A percentile compares a stretch with the other conserved stretches of the same genome.
Conservation (phyloP, 2,797 vertebrate species). For the Tympanoctomys barrerae region DNA sequence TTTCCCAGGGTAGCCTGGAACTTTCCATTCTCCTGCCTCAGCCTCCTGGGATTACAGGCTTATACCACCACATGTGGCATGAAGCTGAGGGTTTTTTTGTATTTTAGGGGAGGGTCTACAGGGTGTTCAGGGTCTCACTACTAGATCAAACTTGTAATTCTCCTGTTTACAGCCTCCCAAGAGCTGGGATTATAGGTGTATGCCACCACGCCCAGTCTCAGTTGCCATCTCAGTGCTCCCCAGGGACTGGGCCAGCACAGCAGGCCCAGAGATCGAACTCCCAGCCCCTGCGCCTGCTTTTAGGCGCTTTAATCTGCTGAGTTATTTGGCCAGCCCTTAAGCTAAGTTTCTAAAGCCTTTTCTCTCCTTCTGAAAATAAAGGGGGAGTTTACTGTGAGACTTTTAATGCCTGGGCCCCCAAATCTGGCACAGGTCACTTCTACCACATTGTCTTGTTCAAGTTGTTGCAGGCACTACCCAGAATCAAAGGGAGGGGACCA, state of each 20-base stretch:
- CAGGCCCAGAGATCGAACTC: too few species aligned
- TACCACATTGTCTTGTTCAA: neutral
- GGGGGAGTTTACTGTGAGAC: neutral
- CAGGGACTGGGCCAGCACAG: too few species aligned
- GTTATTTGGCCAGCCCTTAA: neutral
- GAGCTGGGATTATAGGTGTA: too few species aligned
- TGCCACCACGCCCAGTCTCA: too few species aligned
- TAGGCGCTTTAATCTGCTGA: too few species aligned
- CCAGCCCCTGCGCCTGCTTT: too few species aligned
- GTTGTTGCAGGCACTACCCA: neutral
- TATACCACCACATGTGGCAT: neutral
- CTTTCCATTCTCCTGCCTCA: neutral
- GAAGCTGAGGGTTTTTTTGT: neutral
- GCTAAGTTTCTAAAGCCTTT: slow-evolving; percentile 27
- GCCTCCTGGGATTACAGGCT: neutral
- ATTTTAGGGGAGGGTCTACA: too few species aligned
- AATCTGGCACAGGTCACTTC: neutral
- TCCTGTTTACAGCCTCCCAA: too few species aligned
- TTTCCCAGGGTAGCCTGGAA: neutral
- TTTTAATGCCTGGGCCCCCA: neutral
- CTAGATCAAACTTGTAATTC: neutral
- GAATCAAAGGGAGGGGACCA: neutral
- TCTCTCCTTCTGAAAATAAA: neutral
- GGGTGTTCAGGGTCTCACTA: too few species aligned
- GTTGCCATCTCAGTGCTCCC: too few species aligned